Base-by-base conservation (phyloP, 1,140 invertebrate genomes). In the Drosophila fuyamai region DNA sequence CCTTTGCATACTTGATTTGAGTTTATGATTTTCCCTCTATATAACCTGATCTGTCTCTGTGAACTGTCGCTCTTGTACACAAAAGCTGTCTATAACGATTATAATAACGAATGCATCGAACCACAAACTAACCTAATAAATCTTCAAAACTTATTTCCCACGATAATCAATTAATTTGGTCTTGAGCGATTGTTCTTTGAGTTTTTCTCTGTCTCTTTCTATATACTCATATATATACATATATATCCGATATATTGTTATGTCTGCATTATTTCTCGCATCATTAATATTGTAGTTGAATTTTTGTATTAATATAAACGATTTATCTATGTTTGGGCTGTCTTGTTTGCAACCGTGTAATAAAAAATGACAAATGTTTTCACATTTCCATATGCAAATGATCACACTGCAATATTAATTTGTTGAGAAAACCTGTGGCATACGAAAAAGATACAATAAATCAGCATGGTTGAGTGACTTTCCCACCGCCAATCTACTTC, bases 331-430 rank as follows among this genome's bases (percentile, higher is more conserved):
- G 60, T 63, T 63, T 63, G 50, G 40, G 29, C 38, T 71, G 67
- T 58, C 67, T 68, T 70, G 51, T 70, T 68, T 56, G 50, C 62
- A 63, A 66, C 35, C 51, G 46, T 43, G 7, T 65, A 71, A 32
- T 72, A 59, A 48, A 48, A 66, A 65, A 66, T 68, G 54, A 79
- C 56, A 56, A 77, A 61, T 70, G 58, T 50, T 73, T 70, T 80
- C 53, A 62, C 57, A 66, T 65, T 76, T 55, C 36, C 58, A 66
- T 57, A 75, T 78, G 73, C 76, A 80, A 83, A 72, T 73, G 62
- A 81, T 79, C 65, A 86, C 86, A 83, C 90, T 90, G 84, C 90
- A 91, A 91, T 91, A 91, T 91, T 91, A 89, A 74, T 88, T 91
- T 91, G 80, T 81, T 78, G 84, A 91, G 89, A 89, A 68, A 79